phyloP scores from a whole-genome alignment of 92 coral and sea anemone genomes.

The Umimayanthus chanpuru region DNA sequence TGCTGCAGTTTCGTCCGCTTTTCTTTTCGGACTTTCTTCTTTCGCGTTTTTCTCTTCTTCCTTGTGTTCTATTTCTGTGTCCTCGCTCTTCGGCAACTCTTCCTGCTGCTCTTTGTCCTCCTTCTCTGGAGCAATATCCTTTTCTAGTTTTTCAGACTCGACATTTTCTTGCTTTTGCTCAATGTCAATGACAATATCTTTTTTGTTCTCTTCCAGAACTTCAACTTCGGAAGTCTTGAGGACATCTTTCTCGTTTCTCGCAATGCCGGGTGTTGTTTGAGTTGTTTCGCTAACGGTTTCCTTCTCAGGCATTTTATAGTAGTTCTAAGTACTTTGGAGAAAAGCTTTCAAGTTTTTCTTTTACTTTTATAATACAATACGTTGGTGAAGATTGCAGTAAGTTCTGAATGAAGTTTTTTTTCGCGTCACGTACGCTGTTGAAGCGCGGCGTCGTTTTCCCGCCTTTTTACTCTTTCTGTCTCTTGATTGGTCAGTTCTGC shows the following conservation, averaged over 20 bases:
- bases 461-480: not conserved
- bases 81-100: conserved; percentile 18
- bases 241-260: not conserved
- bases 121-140: conserved; percentile 48
- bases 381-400: not conserved
- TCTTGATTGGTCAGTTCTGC: conserved; percentile 22
- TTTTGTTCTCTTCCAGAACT: not conserved
- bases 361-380: not conserved
- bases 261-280: conserved; percentile 14
- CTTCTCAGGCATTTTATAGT: conserved; percentile 35
- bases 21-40: conserved; percentile 3
- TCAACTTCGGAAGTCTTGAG: not conserved
- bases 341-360: not conserved
- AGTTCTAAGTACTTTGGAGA: not conserved
- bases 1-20: conserved; percentile 24
- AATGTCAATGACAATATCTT: conserved; percentile 3
- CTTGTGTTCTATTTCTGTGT: conserved; percentile 27
- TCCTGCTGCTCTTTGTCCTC: conserved; percentile 49
- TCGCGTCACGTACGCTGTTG: not conserved
- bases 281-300: conserved; percentile 47
- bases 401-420: not conserved
- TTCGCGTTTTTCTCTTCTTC: conserved; percentile 29
- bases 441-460: conserved; percentile 12
- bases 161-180: conserved; percentile 32
- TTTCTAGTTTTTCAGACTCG: conserved; percentile 57